phyloP scores from a whole-genome alignment of 2,888 invertebrate species.

The Trachelus iudaicus region DNA sequence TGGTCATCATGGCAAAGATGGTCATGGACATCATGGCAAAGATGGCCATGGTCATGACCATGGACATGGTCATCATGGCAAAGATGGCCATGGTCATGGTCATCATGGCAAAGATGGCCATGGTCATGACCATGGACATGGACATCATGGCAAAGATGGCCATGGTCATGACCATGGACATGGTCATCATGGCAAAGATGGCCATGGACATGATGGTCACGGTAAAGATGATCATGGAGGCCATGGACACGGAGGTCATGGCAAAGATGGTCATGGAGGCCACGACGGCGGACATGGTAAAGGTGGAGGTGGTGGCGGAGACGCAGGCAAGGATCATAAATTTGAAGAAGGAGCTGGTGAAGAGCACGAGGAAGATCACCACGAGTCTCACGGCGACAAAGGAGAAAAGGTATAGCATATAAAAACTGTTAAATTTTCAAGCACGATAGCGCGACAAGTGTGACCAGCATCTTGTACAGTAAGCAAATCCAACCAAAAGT shows the following conservation, averaged over 20 bases:
- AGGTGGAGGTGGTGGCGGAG: conserved; percentile 16
- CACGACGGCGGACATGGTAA: not conserved
- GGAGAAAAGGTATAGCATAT: conserved; percentile 50
- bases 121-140: not conserved
- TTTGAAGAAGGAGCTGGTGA: conserved; percentile 53
- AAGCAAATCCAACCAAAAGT: not conserved
- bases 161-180: not conserved
- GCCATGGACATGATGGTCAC: conserved; percentile 5
- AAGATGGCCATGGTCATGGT: not conserved
- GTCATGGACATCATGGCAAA: conserved; percentile 7
- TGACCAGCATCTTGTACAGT: no score
- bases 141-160: not conserved
- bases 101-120: not conserved
- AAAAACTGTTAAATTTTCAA: not conserved
- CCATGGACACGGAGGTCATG: conserved; percentile 9
- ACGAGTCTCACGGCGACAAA: conserved; percentile 50
- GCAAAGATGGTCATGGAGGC: conserved; percentile 1
- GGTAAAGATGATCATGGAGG: not conserved
- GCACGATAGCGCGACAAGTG: not conserved
- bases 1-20: not conserved
- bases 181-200: not conserved
- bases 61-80: not conserved
- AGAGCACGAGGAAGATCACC: conserved; percentile 53
- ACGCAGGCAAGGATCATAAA: conserved; percentile 25
- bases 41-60: not conserved